These are phyloP conservation scores for human (Homo sapiens) DNA, from an alignment of 2,113 vertebrate species.

Conservation along the genomic window GRCh38 chr2:43444501-43445000, in stretches of 20 bases:
- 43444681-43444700: background rate
- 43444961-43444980: slow-evolving; percentile 72
- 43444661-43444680: slow-evolving; percentile 11
- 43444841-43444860: slow-evolving; percentile 40
- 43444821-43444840: background rate
- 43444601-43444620: background rate
- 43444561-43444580: background rate
- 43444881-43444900: slow-evolving; percentile 57
- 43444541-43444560: background rate
- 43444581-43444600: background rate
- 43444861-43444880: background rate
- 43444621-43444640: background rate
- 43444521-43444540: background rate
- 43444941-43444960: slow-evolving; percentile 72
- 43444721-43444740: background rate
- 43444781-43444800: background rate
- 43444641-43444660: background rate
- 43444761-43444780: background rate
- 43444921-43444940: slow-evolving; percentile 60
- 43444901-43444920: slow-evolving; percentile 54
- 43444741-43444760: background rate
- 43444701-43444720: background rate
- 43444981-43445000: slow-evolving; percentile 75
- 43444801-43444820: slow-evolving; percentile 21
- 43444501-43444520: background rate